phyloP scores from a whole-genome alignment of 2,113 vertebrate species.

The Thamnophis sirtalis region DNA sequence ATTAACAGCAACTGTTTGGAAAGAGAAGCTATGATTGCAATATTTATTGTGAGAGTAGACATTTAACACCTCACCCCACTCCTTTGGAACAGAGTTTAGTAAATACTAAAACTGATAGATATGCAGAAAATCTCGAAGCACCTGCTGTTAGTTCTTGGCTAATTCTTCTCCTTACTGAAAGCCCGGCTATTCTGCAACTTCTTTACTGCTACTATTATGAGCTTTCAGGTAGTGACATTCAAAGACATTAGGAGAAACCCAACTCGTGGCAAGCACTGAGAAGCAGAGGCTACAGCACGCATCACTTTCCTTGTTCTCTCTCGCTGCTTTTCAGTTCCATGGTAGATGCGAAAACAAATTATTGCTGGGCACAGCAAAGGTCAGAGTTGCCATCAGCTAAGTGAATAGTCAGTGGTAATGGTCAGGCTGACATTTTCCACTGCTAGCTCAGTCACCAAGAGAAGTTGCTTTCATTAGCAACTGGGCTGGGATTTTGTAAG shows the following conservation, averaged over 20 bases:
- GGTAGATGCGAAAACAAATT: slow-evolving; percentile 56
- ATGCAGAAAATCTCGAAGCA: not conserved
- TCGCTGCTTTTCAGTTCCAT: slow-evolving; percentile 37
- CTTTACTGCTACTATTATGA: rapidly evolving
- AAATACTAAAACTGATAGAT: rapidly evolving
- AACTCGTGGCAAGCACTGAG: slow-evolving; percentile 29
- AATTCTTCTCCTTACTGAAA: not conserved
- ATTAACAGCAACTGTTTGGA: not conserved
- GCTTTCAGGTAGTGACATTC: not conserved
- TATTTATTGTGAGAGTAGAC: not conserved
- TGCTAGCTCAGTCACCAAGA: slow-evolving; percentile 29
- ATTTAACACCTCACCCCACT: not conserved
- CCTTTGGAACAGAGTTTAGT: not conserved
- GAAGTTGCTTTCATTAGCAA: slow-evolving; percentile 49
- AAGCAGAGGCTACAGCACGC: slow-evolving; percentile 10
- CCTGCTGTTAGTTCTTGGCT: rapidly evolving
- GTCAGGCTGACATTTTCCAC: slow-evolving; percentile 34
- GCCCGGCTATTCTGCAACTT: not conserved
- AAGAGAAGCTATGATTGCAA: not conserved
- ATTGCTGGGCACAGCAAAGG: slow-evolving; percentile 45
- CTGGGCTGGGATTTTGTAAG: slow-evolving; percentile 30
- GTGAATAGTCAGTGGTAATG: not conserved
- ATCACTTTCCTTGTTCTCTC: slow-evolving; percentile 35
- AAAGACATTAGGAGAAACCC: not conserved
- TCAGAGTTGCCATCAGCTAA: slow-evolving; percentile 52